Evolutionary conservation across 1,140 invertebrate genomes (phyloP), one percentile per base, ranked within the genome.

Genomic region (Cyclina sinensis): DNA sequence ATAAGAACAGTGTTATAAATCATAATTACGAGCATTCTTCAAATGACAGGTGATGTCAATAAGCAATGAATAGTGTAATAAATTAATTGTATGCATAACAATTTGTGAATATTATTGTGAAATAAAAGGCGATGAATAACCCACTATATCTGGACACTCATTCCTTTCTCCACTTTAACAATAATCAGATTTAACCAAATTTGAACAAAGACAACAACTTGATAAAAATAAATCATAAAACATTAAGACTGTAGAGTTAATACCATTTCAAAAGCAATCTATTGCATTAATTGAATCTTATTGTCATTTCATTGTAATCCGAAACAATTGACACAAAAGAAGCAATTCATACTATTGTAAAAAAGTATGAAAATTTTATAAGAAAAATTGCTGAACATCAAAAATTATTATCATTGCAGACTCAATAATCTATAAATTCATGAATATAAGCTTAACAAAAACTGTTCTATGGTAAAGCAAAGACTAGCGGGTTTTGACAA

Each of bases 31-130:
- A 16, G 46, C 74, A 78, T 78, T 78, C 43, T 54, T 78, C 18
- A 12, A 78, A 32, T 51, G 46, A 78, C 74, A 78, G 65, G 32
- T 70, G 65, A 70, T 70, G 65, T 70, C 65, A 70, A 70, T 70
- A 54, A 27, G 18, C 32, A 51, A 78, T 32, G 24, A 32, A 78
- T 54, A 9, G 14, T 30, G 27, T 37, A 35, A 78, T 78, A 48
- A 78, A 51, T 51, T 16, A 30, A 3, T 48, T 74, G 39, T 74
- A 48, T 35, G 32, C 43, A 76, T 48, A 48, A 57, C 24, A 78
- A 78, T 35, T 51, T 14, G 14, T 70, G 65, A 70, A 70, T 70
- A 70, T 35, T 35, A 70, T 70, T 32, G 27, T 32, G 0, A n/a
- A 11, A 70, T 37, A 70, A 70, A 70, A 27, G 14, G 21, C 9